Evolutionary conservation across 2,113 vertebrate species (phyloP), one percentile per base, ranked within the genome.

Genomic region (Montifringilla adamsi): DNA sequence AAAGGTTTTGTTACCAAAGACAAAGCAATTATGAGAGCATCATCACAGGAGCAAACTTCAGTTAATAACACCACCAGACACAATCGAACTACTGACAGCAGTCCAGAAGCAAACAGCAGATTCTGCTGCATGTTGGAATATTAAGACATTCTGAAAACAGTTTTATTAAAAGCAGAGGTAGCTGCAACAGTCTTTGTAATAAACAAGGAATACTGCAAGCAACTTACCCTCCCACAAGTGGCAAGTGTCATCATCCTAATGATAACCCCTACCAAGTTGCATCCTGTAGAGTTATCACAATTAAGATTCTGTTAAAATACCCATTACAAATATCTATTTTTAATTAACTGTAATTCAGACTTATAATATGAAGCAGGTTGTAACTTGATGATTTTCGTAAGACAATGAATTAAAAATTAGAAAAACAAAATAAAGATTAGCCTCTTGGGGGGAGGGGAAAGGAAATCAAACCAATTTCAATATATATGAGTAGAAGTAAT

Each of bases 221-320:
- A 97, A 90, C 35, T 90, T 94, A 94, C 37, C 75, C 16, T 74
- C 30, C 55, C 76, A 69, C 27, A 63, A 83, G 68, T 66, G 30
- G 46, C 55, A 95, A 92, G 74, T 78, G 76, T 46, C 80, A 77
- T 84, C 60, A 43, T 85, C 78, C 39, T 93, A 93, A 93, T 17
- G 53, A 85, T 43, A 82, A 69, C 26, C 53, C 82, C 88, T 66
- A 77, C 95, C 2, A 21, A 91, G 81, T 4, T 94, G 59, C 84
- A 96, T 82, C 66, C n/a, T 86, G 90, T 81, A 56, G 80, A 93
- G 95, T 89, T 92, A 95, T 62, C 73, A 94, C 94, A 95, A 70
- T 94, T 91, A 73, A 90, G 89, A 85, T 83, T 97, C 94, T 96
- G 92, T 93, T 98, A 96, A 97, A 97, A 96, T 86, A 87, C 68